Conservation (phyloP, 1,140 invertebrate genomes). For the Ceratosolen solmsi region DNA sequence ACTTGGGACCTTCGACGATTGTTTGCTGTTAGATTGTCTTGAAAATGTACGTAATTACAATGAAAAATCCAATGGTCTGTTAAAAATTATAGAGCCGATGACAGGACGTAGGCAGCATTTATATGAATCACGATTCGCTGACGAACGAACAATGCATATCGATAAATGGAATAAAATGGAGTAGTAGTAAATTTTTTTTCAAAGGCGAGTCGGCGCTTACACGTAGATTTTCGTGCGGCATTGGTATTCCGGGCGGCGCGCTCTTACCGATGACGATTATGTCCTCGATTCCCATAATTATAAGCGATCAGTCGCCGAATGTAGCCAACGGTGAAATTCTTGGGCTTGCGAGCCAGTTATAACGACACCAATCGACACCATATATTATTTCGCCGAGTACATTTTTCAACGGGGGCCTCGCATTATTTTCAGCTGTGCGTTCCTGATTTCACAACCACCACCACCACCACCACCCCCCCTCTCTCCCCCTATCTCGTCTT, state of each 20-base stretch:
- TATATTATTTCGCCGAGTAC: conserved; percentile 26
- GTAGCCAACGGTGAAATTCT: conserved; percentile 37
- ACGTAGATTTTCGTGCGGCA: too few relatives aligned
- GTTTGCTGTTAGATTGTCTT: too few relatives aligned
- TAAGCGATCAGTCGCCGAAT: conserved; percentile 40
- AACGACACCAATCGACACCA: not conserved
- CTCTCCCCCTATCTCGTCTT: not conserved
- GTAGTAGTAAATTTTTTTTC: not conserved
- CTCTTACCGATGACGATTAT: conserved; percentile 4
- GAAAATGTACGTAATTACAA: too few relatives aligned
- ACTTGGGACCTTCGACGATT: too few relatives aligned
- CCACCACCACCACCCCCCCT: too few relatives aligned
- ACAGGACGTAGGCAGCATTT: not conserved
- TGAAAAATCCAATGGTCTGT: too few relatives aligned
- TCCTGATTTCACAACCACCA: too few relatives aligned
- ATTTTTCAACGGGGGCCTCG: conserved; percentile 6
- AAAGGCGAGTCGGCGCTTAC: not conserved
- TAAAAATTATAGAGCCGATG: not conserved
- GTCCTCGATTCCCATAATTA: conserved; percentile 47
- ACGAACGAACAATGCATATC: not conserved
- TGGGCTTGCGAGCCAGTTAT: conserved; percentile 15
- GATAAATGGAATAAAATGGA: not conserved
- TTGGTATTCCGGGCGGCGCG: conserved; percentile 36
- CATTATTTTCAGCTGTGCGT: not conserved
- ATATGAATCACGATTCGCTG: not conserved